A percentile compares a stretch with the other conserved stretches of the same genome.
These are phyloP conservation scores for Hirtodrosophila cameraria DNA, from an alignment of 2,888 invertebrate species.

Conservation along the genomic window DNA sequence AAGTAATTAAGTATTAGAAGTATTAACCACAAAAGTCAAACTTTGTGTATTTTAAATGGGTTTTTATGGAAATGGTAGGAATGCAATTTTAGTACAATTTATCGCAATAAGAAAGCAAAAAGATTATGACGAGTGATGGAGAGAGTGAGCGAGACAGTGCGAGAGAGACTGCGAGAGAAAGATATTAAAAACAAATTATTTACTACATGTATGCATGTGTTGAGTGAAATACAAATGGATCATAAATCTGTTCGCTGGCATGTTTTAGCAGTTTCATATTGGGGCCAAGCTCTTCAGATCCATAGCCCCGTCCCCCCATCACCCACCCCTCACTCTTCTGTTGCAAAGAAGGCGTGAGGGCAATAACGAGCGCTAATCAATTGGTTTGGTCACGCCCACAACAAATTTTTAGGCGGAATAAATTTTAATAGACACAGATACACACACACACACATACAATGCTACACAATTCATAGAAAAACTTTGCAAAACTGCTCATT, in stretches of 20 bases:
- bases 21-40: no score
- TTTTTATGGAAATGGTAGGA: no score
- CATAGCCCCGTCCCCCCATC: no score
- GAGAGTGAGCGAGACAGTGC: no score
- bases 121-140: no score
- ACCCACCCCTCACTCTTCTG: no score
- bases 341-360: no score
- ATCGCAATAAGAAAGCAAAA: no score
- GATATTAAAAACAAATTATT: slow-evolving; percentile 5
- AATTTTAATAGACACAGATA: slow-evolving; percentile 7
- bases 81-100: no score
- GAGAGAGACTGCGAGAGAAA: not conserved
- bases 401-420: slow-evolving; percentile 21
- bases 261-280: slow-evolving; percentile 35
- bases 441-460: not conserved
- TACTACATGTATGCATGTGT: slow-evolving; percentile 9
- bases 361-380: slow-evolving; percentile 18
- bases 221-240: slow-evolving; percentile 52
- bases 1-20: no score
- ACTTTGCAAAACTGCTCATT: slow-evolving; percentile 37
- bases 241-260: slow-evolving; percentile 50
- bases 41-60: no score
- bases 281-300: not conserved
- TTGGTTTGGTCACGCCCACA: slow-evolving; percentile 34
- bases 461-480: slow-evolving; percentile 1